These are phyloP conservation scores for Nezara viridula DNA, from an alignment of 2,888 invertebrate species.

Conservation along the genomic window DNA sequence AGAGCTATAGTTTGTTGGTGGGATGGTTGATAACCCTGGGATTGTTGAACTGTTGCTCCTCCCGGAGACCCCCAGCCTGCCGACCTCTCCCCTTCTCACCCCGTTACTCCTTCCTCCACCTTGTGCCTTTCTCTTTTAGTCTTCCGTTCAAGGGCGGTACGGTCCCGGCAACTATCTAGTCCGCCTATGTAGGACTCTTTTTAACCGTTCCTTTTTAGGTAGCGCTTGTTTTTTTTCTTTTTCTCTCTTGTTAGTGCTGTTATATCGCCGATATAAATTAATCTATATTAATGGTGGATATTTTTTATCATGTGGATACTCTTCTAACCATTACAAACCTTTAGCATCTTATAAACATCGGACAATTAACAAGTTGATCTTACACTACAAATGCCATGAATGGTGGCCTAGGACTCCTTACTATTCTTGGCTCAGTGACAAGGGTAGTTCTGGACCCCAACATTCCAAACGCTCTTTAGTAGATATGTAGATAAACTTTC, in stretches of 20 bases:
- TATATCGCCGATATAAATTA: background rate
- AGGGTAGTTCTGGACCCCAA: background rate
- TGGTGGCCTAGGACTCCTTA: background rate
- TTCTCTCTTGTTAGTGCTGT: background rate
- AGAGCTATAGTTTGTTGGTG: background rate
- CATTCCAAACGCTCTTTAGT: background rate
- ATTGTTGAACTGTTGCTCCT: background rate
- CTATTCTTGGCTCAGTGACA: background rate
- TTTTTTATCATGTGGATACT: no score
- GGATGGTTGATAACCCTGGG: slow-evolving; percentile 1
- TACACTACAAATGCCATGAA: background rate
- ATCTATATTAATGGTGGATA: background rate
- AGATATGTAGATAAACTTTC: no score
- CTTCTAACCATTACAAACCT: no score
- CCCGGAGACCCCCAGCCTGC: background rate
- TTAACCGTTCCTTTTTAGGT: slow-evolving; percentile 20
- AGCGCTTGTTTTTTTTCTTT: background rate
- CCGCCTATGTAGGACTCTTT: slow-evolving; percentile 28
- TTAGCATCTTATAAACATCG: no score
- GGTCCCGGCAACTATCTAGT: slow-evolving; percentile 21
- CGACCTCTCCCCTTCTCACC: slow-evolving; percentile 46
- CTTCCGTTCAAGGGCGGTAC: slow-evolving; percentile 45
- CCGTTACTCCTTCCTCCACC: slow-evolving; percentile 36
- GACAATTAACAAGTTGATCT: background rate
- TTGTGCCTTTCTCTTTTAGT: slow-evolving; percentile 40